Evolutionary conservation across 2,888 invertebrate genomes (phyloP).

Genomic region (Cantharis rufa): DNA sequence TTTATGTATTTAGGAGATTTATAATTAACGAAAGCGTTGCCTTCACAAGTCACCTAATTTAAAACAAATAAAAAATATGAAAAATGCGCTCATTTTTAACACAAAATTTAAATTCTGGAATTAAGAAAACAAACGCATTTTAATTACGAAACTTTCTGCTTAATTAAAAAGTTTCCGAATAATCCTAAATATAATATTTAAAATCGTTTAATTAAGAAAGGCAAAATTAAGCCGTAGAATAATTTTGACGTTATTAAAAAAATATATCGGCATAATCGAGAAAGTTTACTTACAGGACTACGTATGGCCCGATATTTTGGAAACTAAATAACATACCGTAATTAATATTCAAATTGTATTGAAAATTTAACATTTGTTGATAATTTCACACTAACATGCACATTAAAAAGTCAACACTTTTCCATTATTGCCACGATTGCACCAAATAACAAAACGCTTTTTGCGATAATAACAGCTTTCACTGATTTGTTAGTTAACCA

Average conservation of each 20-base stretch:
- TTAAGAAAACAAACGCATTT: conserved; percentile 12
- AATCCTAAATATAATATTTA: not conserved
- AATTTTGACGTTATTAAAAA: not conserved
- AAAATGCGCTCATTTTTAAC: not conserved
- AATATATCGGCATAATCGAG: not conserved
- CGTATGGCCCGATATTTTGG: not conserved
- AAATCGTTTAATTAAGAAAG: not conserved
- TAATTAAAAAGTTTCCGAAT: conserved; percentile 15
- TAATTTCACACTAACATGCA: not conserved
- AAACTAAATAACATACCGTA: not conserved
- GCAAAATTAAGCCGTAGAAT: not conserved
- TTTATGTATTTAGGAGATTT: not conserved
- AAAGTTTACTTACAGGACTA: not conserved
- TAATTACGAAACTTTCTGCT: conserved; percentile 17
- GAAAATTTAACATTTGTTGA: not conserved
- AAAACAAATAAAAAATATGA: not conserved
- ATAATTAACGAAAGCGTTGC: not conserved
- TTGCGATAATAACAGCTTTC: not conserved
- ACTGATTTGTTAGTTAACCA: not conserved
- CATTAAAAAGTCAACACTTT: not conserved
- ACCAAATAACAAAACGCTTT: not conserved
- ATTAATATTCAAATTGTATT: not conserved
- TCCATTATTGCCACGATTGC: not conserved
- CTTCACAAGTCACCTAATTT: not conserved
- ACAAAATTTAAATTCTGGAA: conserved; percentile 11